Evolutionary conservation across 1,140 invertebrate species (phyloP).

Genomic region (Schlechtendalia chinensis): DNA sequence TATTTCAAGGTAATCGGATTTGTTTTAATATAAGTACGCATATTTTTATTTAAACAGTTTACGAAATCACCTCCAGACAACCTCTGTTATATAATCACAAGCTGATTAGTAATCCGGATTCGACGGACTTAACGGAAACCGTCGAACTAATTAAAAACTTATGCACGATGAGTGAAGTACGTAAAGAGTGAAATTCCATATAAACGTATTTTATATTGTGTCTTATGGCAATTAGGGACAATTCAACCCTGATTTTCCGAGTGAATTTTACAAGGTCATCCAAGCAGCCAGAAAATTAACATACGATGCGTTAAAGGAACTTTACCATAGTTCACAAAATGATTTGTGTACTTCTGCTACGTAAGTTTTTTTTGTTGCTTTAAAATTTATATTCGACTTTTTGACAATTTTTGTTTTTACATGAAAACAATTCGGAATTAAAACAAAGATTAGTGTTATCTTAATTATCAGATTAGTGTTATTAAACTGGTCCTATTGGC

Average conservation of each 20-base stretch:
- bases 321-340: slow-evolving; percentile 59
- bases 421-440: not conserved
- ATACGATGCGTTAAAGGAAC: slow-evolving; percentile 60
- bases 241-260: slow-evolving; percentile 63
- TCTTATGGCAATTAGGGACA: slow-evolving; percentile 57
- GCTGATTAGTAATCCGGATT: slow-evolving; percentile 35
- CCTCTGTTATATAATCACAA: slow-evolving; percentile 31
- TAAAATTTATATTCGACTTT: not conserved
- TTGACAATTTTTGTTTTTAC: not conserved
- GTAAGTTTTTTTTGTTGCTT: slow-evolving; percentile 60
- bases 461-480: too few species aligned
- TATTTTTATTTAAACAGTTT: not conserved
- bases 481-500: too few species aligned
- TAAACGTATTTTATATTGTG: not conserved
- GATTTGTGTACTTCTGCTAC: slow-evolving; percentile 65
- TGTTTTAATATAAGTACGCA: not conserved
- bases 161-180: slow-evolving; percentile 31
- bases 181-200: not conserved
- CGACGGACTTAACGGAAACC: slow-evolving; percentile 6
- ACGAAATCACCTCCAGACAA: slow-evolving; percentile 37
- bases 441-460: not conserved
- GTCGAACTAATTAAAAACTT: slow-evolving; percentile 6
- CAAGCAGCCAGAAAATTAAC: slow-evolving; percentile 63
- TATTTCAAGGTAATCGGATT: not conserved
- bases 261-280: slow-evolving; percentile 65